phyloP scores from a whole-genome alignment of 2,888 invertebrate genomes.

The Microdon myrmicae region DNA sequence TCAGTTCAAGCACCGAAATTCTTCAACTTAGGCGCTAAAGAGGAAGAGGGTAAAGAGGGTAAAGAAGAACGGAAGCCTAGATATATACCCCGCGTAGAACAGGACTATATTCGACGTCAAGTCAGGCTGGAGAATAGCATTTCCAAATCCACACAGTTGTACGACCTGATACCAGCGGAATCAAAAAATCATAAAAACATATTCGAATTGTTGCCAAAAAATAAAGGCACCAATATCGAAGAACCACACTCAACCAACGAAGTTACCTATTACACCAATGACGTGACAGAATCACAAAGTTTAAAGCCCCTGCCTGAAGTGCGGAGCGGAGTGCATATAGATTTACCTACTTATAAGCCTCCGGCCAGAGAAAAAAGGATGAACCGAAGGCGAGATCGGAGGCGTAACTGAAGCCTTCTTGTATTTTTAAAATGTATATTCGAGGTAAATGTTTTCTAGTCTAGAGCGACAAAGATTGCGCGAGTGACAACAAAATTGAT shows the following conservation, averaged over 20 bases:
- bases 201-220: conserved; percentile 59
- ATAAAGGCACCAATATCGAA: conserved; percentile 14
- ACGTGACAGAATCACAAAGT: conserved; percentile 58
- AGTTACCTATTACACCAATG: conserved; percentile 61
- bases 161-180: conserved; percentile 43
- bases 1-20: conserved; percentile 83
- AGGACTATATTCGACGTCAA: conserved; percentile 54
- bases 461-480: conserved; percentile 20
- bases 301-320: conserved; percentile 60
- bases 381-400: conserved; percentile 22
- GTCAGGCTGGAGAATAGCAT: conserved; percentile 5
- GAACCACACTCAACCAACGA: conserved; percentile 50
- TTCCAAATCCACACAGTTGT: conserved; percentile 10
- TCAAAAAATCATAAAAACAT: conserved; percentile 59
- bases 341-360: conserved; percentile 72
- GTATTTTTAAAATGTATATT: conserved; percentile 4
- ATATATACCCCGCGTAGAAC: conserved; percentile 73
- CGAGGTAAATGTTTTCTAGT: conserved; percentile 42
- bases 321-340: conserved; percentile 68
- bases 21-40: conserved; percentile 70
- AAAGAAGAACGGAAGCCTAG: conserved; percentile 67
- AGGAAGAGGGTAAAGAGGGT: conserved; percentile 59
- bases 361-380: conserved; percentile 44
- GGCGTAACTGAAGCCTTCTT: conserved; percentile 17
- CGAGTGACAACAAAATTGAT: conserved; percentile 1